Percentiles rank a stretch among this genome's conserved stretches.
Conservation (phyloP, 2,113 vertebrate species). For the Tachuris rubrigastra region DNA sequence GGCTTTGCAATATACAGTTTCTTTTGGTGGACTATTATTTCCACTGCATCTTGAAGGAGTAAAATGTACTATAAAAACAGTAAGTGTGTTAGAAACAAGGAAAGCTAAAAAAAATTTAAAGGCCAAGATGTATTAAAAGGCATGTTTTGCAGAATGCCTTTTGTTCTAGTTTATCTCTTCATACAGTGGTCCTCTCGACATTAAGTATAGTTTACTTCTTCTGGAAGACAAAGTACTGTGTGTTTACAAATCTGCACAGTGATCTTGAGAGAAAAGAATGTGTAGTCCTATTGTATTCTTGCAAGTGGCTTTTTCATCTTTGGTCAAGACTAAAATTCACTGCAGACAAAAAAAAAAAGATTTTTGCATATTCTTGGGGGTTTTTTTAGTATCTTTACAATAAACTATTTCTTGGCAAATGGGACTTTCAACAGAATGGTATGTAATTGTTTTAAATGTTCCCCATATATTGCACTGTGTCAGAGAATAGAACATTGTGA, state of each 20-base stretch:
- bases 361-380: not conserved
- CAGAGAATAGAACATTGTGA: not conserved
- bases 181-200: not conserved
- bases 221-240: not conserved
- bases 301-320: not conserved
- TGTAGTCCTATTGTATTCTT: slow-evolving; percentile 2
- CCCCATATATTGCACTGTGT: not conserved
- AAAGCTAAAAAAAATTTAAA: not conserved
- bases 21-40: not conserved
- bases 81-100: not conserved
- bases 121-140: not conserved
- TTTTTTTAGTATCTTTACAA: not conserved
- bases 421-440: not conserved
- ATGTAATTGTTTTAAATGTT: not conserved
- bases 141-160: not conserved
- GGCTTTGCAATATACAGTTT: not conserved
- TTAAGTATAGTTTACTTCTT: slow-evolving; percentile 2
- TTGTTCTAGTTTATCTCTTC: slow-evolving; percentile 37
- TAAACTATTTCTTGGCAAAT: not conserved
- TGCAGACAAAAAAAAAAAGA: not conserved
- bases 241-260: slow-evolving; percentile 43
- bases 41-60: not conserved
- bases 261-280: slow-evolving; percentile 21
- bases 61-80: not conserved
- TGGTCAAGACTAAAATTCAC: not conserved